Evolutionary conservation across 2,797 vertebrate genomes (phyloP).

Genomic region (Poecilia velifera): DNA sequence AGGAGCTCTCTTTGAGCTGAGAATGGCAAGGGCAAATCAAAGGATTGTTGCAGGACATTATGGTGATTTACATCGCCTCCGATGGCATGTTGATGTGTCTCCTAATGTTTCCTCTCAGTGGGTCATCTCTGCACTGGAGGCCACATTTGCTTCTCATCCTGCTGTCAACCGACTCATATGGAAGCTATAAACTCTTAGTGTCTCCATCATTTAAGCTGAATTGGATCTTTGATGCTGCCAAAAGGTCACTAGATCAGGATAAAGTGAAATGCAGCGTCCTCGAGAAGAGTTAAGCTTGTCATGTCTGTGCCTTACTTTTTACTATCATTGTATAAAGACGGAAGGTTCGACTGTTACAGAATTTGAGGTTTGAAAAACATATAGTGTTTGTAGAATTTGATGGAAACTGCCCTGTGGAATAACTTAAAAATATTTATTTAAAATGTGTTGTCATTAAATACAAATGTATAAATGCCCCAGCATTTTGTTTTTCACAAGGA

Average conservation of each 20-base stretch:
- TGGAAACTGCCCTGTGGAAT: background rate
- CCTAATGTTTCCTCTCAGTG: constrained; percentile 68
- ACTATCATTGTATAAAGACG: background rate
- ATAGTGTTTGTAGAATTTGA: background rate
- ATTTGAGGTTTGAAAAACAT: background rate
- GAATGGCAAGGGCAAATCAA: constrained; percentile 71
- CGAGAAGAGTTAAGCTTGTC: constrained; percentile 6
- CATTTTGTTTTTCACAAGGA: background rate
- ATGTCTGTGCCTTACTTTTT: background rate
- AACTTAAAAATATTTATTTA: background rate
- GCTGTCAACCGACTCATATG: constrained; percentile 52
- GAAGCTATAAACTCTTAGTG: constrained; percentile 53
- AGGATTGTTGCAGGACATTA: constrained; percentile 53
- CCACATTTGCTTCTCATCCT: constrained; percentile 41
- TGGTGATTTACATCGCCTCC: constrained; percentile 65
- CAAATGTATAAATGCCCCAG: background rate
- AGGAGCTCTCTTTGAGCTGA: constrained; percentile 66
- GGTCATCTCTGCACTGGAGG: constrained; percentile 47
- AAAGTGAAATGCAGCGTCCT: constrained; percentile 16
- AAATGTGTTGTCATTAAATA: background rate
- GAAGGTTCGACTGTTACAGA: background rate
- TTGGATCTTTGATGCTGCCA: constrained; percentile 31
- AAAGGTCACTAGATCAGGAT: constrained; percentile 10
- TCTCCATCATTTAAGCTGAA: constrained; percentile 39
- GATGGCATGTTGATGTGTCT: constrained; percentile 59